These are phyloP conservation scores for Alethe diademata DNA, from an alignment of 2,113 vertebrate genomes.

Conservation along the genomic window DNA sequence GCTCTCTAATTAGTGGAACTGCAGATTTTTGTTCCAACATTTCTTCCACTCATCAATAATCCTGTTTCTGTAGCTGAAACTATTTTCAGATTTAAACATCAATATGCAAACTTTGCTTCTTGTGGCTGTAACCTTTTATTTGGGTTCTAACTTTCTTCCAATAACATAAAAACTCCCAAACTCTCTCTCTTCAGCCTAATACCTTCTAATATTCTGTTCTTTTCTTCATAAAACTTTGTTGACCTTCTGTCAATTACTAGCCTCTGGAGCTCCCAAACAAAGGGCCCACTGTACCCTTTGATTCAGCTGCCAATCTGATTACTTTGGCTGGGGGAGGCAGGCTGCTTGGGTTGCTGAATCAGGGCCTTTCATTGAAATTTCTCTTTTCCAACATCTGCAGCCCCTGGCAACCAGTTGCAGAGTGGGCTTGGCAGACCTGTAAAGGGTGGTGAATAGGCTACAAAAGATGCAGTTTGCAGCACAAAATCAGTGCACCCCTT, in stretches of 20 bases:
- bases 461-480: constrained; percentile 34
- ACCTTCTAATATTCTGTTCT: constrained; percentile 50
- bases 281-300: constrained; percentile 72
- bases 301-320: constrained; percentile 78
- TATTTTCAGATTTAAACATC: constrained; percentile 6
- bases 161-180: constrained; percentile 20
- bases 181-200: constrained; percentile 32
- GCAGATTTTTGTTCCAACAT: background rate
- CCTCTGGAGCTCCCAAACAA: constrained; percentile 68
- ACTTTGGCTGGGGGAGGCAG: constrained; percentile 71
- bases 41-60: background rate
- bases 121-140: background rate
- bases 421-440: constrained; percentile 42
- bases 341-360: constrained; percentile 73
- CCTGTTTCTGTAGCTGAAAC: background rate
- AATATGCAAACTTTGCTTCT: background rate
- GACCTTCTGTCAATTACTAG: constrained; percentile 62
- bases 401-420: constrained; percentile 61
- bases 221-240: constrained; percentile 68
- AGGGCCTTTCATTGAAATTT: constrained; percentile 74
- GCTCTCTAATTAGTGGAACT: background rate
- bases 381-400: constrained; percentile 66
- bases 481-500: background rate
- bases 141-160: constrained; percentile 2
- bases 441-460: constrained; percentile 55